Base-by-base conservation (phyloP, 2,888 invertebrate genomes). In the Pharmacophagus antenor region DNA sequence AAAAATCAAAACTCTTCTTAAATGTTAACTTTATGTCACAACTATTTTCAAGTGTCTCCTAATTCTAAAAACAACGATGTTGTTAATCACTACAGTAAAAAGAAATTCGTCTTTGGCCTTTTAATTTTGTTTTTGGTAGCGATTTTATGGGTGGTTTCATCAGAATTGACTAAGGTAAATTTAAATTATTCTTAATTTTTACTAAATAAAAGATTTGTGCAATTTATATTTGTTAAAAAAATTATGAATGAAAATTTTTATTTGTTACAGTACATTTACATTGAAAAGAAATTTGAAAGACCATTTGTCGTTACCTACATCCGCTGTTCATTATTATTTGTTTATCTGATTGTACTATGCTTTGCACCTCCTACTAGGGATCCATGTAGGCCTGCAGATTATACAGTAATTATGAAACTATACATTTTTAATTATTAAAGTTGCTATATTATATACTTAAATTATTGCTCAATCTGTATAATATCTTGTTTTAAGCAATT, bases 291-390 rank as follows among this genome's bases (percentile, higher is more conserved):
- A 62, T 96, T 95, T 77, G 94, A 97, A 76, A 97, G 98, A 77
- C 99, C 99, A 53, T 99, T 98, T 88, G 97, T 99, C 85, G 96
- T 95, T 73, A 98, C 98, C 20, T 99, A 99, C 84, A 92, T 98
- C 63, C 98, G 98, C 86, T 98, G 98, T 61, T 97, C 97, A 41
- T 94, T 99, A 94, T 97, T 99, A 74, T 95, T 96, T 62, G 89
- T 99, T 65, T 99, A 99, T 85, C 92, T 99, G 68, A 84, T 97
- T 72, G 95, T 98, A 47, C 94, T 98, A 73, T 93, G 97, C 69
- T 94, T 98, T 71, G 95, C 96, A 92, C 95, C 96, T 65, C 96
- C 98, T 6, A 97, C 98, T 94, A 93, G 95, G 82, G 96, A 97
- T 70, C 95, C 95, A 65, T 98, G 97, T 80, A 77, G 85, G 57